These are phyloP conservation scores for Mylabris phalerata DNA, from an alignment of 1,140 invertebrate genomes.

Conservation along the genomic window DNA sequence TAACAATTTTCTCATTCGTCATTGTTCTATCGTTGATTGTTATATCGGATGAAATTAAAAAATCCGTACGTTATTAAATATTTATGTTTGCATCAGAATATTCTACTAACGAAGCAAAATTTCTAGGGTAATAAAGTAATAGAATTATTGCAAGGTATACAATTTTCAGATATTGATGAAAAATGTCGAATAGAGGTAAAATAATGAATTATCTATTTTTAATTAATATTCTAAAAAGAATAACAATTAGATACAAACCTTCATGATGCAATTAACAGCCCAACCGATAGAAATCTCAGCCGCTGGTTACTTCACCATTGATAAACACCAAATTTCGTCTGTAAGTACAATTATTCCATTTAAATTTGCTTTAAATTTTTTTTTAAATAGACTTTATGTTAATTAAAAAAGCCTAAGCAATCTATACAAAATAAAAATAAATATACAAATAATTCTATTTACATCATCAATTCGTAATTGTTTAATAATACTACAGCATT, in stretches of 20 bases:
- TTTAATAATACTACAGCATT: background rate
- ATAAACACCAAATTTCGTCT: constrained; percentile 20
- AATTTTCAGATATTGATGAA: constrained; percentile 12
- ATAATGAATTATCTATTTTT: background rate
- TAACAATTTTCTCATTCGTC: constrained; percentile 5
- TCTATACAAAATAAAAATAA: constrained; percentile 8
- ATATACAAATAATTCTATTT: constrained; percentile 6
- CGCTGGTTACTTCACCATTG: constrained; percentile 23
- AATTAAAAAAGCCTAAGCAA: background rate
- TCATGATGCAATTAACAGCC: constrained; percentile 17
- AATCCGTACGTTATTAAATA: constrained; percentile 1
- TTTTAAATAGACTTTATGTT: background rate
- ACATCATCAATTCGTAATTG: background rate
- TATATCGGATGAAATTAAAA: constrained; percentile 6
- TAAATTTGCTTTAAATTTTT: background rate
- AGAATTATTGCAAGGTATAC: constrained; percentile 22
- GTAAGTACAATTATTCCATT: constrained; percentile 10
- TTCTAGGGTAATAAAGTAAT: constrained; percentile 19
- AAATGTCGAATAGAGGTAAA: constrained; percentile 17
- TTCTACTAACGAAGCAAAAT: constrained; percentile 1
- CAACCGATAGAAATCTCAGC: constrained; percentile 23
- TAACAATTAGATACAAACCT: constrained; percentile 18
- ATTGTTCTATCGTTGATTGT: background rate
- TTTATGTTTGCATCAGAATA: background rate
- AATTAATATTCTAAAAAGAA: background rate